Evolutionary conservation across 1,140 invertebrate species (phyloP), one percentile per base, ranked within the genome.

Genomic region (Gonatopus flavifemur): DNA sequence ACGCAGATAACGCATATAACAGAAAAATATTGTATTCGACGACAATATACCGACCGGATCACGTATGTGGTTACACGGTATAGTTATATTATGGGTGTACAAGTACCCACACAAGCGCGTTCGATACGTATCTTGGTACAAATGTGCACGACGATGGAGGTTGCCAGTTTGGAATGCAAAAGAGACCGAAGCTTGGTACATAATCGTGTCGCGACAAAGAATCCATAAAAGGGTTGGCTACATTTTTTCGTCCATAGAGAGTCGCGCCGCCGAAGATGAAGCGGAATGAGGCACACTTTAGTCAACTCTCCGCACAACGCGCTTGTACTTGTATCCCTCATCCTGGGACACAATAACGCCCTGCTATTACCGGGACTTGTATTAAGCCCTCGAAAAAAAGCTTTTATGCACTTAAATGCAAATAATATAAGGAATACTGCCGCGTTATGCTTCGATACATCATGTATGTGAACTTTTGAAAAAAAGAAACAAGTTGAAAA

Each of bases 341-440:
- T n/a, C n/a, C 18, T 40, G 38, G 57, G 60, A 48, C 44, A 55
- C 49, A 60, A 60, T 61, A 59, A 59, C 46, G 48, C 57, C 49
- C 48, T 40, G 58, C 59, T 61, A 59, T 61, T 59, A 61, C 55
- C 58, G 47, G 48, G 37, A 49, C 52, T 56, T 59, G 58, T 60
- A 59, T 60, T 61, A 61, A 61, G 21, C 57, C 46, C 59, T 61
- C 41, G 52, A 61, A 49, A 56, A 58, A 61, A 61, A 61, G 59
- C 59, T 61, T 61, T 61, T 36, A 52, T 60, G 57, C 52, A 61
- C 57, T 61, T 61, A 56, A 60, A 57, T 28, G 45, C 48, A 61
- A 59, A 59, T 59, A 59, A 60, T 49, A 55, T 32, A 28, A 49
- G 40, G 44, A 55, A 40, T 54, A 30, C 48, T 51, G 41, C 35